phyloP scores from a whole-genome alignment of 2,888 invertebrate species.

The Drosophila rubida region DNA sequence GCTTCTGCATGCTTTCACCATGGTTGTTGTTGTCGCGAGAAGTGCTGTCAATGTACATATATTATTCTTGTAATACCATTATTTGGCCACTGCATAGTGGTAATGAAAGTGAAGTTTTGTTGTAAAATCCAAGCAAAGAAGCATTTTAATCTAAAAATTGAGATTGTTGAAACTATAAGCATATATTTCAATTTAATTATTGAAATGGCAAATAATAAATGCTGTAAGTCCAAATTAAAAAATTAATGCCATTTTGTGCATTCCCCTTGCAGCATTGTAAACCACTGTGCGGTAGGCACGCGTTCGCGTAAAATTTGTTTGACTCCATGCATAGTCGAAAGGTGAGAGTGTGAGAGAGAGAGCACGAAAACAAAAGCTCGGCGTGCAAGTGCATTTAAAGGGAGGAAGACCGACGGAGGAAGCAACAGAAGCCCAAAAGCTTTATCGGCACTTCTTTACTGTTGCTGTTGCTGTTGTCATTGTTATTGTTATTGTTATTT shows the following conservation, averaged over 20 bases:
- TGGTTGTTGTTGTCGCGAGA: conserved; percentile 11
- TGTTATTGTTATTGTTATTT: conserved; percentile 49
- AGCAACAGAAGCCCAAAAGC: conserved; percentile 54
- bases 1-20: neutral
- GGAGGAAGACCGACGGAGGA: conserved; percentile 24
- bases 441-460: conserved; percentile 49
- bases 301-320: conserved; percentile 34
- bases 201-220: neutral
- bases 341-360: conserved; percentile 12
- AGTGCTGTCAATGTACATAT: conserved; percentile 31
- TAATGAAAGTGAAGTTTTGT: neutral
- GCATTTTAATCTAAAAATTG: too few relatives aligned
- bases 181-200: too few relatives aligned
- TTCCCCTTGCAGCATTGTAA: neutral
- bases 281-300: conserved; percentile 46
- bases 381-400: conserved; percentile 48
- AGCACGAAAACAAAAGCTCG: conserved; percentile 58
- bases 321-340: conserved; percentile 29
- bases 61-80: conserved; percentile 41
- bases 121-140: neutral
- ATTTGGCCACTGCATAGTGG: conserved; percentile 41
- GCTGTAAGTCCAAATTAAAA: neutral
- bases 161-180: too few relatives aligned
- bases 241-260: neutral
- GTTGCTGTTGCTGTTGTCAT: conserved; percentile 2